phyloP scores from a whole-genome alignment of 2,888 invertebrate genomes.

The Callyntrura guangdongensis region DNA sequence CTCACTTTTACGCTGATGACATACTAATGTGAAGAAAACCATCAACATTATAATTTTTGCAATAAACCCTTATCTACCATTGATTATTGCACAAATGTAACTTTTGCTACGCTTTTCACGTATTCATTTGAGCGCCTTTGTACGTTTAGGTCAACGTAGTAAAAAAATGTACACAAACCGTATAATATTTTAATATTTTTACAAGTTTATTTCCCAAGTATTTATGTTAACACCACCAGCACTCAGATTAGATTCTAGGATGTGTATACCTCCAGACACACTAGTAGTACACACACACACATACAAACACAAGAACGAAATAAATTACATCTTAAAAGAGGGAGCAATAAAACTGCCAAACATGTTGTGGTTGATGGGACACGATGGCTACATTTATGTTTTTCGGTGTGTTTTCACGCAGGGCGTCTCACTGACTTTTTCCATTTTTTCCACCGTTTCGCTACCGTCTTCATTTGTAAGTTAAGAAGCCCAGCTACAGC shows the following conservation, averaged over 20 bases:
- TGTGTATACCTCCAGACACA: neutral
- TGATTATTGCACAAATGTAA: no score
- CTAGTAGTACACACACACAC: neutral
- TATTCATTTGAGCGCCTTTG: no score
- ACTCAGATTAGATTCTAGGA: neutral
- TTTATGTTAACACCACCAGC: neutral
- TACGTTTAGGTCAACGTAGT: no score
- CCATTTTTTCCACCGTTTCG: neutral
- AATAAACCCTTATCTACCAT: no score
- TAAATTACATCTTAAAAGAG: slow-evolving; percentile 83
- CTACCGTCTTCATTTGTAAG: slow-evolving; percentile 31
- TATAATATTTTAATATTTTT: no score
- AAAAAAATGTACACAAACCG: no score
- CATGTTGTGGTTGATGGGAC: slow-evolving; percentile 75
- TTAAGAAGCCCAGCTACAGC: slow-evolving; percentile 22
- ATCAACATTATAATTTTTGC: no score
- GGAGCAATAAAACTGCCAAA: slow-evolving; percentile 83
- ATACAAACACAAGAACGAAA: slow-evolving; percentile 69
- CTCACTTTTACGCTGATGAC: no score
- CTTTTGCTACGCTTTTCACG: no score
- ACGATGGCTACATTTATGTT: slow-evolving; percentile 70
- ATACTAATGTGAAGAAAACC: no score
- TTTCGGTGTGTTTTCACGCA: slow-evolving; percentile 62
- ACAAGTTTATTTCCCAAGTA: no score
- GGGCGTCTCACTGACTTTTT: slow-evolving; percentile 25